Base-by-base conservation (phyloP, 2,797 vertebrate genomes). In the Ctenopoma kingsleyae region DNA sequence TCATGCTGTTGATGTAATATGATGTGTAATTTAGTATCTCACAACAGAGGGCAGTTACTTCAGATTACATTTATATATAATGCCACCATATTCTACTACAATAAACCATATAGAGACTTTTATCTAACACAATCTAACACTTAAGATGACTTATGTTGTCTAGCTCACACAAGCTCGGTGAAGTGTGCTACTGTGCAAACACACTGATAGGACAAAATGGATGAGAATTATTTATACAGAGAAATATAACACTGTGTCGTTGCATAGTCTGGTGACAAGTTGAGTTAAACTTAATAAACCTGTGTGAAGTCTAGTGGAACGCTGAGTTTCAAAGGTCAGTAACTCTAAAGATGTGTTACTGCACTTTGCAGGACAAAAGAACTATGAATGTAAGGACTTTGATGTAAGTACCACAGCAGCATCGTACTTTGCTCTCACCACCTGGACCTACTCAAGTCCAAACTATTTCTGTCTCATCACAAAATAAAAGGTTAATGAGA, bases 401-500 rank as follows among this genome's bases (percentile, higher is more conserved):
- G 22, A 46, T 36, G 4, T 38, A 25, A 25, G 23, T 25, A 25
- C 11, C 16, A 43, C 8, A 23, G 11, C 17, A 13, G 5, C 17
- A 1, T 23, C 25, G 6, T 5, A 12, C 35, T 11, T 22, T 36
- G 6, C 17, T 32, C 17, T 32, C 30, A 20, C 20, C 22, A 47
- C 27, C 25, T 10, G 1, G 17, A 3, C 25, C 25, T 27, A 23
- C 19, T 32, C 12, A 27, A 13, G 0, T 48, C 15, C 23, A 11
- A 38, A 46, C 27, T 17, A 20, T 41, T 40, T 20, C 4, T 41
- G 16, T 57, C 25, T 53, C 6, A 17, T 48, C 10, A 17, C 38
- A 56, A 48, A 47, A 41, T 47, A 52, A 67, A 51, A 54, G 35
- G 47, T 58, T 19, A 38, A 30, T 8, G 3, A 12, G 17, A 17